These are phyloP conservation scores for Oreochromis mossambicus DNA, from an alignment of 2,797 vertebrate genomes.

Conservation along the genomic window DNA sequence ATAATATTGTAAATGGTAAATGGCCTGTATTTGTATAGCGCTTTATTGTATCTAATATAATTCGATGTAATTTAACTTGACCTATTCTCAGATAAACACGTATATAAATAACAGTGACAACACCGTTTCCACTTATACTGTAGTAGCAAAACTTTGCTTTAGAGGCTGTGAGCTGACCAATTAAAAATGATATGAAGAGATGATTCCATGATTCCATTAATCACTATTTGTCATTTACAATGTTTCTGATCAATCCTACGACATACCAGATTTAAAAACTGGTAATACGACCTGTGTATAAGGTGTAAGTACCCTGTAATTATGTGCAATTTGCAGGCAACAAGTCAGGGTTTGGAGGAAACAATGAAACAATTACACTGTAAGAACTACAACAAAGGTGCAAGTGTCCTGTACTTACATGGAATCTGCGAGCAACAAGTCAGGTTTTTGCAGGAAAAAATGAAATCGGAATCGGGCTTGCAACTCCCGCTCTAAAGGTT, in stretches of 20 bases:
- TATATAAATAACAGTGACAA: neutral
- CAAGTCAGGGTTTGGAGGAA: neutral
- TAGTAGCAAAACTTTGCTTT: neutral
- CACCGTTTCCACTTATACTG: neutral
- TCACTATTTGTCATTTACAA: neutral
- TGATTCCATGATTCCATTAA: neutral
- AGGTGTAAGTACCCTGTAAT: neutral
- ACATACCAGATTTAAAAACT: neutral
- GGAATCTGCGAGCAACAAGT: neutral
- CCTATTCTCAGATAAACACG: neutral
- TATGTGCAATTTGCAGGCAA: neutral
- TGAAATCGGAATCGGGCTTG: neutral
- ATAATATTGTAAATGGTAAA: neutral
- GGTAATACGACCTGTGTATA: rapidly evolving
- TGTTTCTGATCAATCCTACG: neutral
- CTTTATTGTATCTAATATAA: neutral
- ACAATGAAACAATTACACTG: neutral
- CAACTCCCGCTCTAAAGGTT: neutral
- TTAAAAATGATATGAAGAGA: neutral
- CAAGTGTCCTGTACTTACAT: neutral
- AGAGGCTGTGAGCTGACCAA: neutral
- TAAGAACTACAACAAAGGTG: neutral
- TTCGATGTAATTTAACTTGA: neutral
- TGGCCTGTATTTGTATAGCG: too few species aligned
- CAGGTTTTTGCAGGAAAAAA: neutral